phyloP scores from a whole-genome alignment of 1,140 invertebrate species.

The Leptopilina boulardi region DNA sequence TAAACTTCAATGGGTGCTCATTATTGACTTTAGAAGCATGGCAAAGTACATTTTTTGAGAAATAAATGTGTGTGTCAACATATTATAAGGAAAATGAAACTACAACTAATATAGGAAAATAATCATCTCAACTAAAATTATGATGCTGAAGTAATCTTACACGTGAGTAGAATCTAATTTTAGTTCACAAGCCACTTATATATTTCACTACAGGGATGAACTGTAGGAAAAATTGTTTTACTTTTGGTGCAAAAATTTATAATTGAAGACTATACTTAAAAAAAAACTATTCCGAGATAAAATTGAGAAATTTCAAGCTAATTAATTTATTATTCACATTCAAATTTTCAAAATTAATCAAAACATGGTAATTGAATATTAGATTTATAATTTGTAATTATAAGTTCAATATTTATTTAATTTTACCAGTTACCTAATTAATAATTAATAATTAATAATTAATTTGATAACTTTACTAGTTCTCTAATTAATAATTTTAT shows the following conservation, averaged over 20 bases:
- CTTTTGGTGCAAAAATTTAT: not conserved
- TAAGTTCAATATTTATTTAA: no score
- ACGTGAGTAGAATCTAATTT: constrained; percentile 31
- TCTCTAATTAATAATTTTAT: no score
- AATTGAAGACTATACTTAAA: not conserved
- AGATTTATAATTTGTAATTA: no score
- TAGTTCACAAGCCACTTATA: constrained; percentile 32
- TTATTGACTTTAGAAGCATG: constrained; percentile 11
- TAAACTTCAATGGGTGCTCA: not conserved
- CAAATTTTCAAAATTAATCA: no score
- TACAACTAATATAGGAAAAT: constrained; percentile 13
- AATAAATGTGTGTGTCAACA: not conserved
- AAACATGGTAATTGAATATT: no score
- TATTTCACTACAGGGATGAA: constrained; percentile 19
- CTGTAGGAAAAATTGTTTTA: constrained; percentile 1
- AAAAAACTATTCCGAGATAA: no score
- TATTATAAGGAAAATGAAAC: constrained; percentile 22
- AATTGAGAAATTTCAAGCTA: no score
- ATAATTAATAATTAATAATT: no score
- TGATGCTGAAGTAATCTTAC: constrained; percentile 26
- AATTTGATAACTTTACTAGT: no score
- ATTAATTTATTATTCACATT: no score
- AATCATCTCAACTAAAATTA: constrained; percentile 29
- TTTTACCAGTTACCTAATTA: no score
- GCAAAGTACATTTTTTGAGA: not conserved